phyloP scores from a whole-genome alignment of 2,797 vertebrate species.

The Lepilemur ruficaudatus region DNA sequence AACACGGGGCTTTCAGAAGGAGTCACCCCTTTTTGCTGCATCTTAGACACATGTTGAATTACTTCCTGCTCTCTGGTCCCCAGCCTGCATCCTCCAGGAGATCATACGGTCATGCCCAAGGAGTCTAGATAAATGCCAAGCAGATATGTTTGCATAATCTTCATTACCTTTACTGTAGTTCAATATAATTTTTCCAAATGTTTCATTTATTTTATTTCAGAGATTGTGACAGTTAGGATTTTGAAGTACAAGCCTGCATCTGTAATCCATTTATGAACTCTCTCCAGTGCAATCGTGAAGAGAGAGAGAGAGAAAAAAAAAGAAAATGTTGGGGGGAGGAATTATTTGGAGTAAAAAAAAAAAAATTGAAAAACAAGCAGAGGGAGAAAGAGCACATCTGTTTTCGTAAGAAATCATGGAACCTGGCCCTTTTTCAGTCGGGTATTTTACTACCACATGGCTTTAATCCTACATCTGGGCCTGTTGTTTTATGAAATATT shows the following conservation, averaged over 20 bases:
- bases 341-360: slow-evolving; percentile 83
- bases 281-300: slow-evolving; percentile 85
- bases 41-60: slow-evolving; percentile 60
- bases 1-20: slow-evolving; percentile 28
- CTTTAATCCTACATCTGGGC: slow-evolving; percentile 94
- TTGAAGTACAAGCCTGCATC: slow-evolving; percentile 89
- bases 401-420: slow-evolving; percentile 92
- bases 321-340: not conserved
- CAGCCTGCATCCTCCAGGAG: slow-evolving; percentile 62
- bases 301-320: slow-evolving; percentile 70
- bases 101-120: slow-evolving; percentile 76
- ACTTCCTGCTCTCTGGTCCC: slow-evolving; percentile 49
- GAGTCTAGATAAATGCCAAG: slow-evolving; percentile 83
- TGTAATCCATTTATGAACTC: slow-evolving; percentile 90
- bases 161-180: slow-evolving; percentile 85
- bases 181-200: slow-evolving; percentile 87
- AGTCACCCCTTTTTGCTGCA: slow-evolving; percentile 38
- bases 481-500: slow-evolving; percentile 96
- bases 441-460: slow-evolving; percentile 94
- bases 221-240: slow-evolving; percentile 88
- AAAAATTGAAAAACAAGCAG: slow-evolving; percentile 89
- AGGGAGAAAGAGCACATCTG: slow-evolving; percentile 91
- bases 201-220: slow-evolving; percentile 89
- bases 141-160: slow-evolving; percentile 85
- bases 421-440: slow-evolving; percentile 91